Base-by-base conservation (phyloP, 2,888 invertebrate species). In the Drosophila hamatofila region DNA sequence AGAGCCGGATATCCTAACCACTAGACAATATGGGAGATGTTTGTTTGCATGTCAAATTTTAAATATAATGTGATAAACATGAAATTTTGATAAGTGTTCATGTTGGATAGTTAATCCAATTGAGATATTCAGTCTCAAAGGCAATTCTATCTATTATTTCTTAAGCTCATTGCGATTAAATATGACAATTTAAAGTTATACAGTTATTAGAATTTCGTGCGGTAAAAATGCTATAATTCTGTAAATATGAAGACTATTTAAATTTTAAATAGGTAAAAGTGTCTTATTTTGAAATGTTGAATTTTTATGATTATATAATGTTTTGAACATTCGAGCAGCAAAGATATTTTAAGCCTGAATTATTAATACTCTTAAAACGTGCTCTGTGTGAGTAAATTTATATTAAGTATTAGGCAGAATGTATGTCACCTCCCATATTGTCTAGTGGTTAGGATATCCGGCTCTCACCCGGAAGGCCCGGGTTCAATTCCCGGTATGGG, bases 401-500 rank as follows among this genome's bases (percentile, higher is more conserved):
- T 23, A 2, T n/a, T 2, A 1, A 3, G 3, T 1, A n/a, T 41
- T 64, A 49, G 33, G 4, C 37, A 5, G 0, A 0, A 0, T 0
- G 0, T 0, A 1, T 4, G 0, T 0, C 49, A 66, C 25, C 30
- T 92, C 91, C 91, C 91, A 91, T 92, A 92, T 91, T 90, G 91
- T 92, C 92, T 92, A 92, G 92, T 91, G 91, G 91, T 86, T 92
- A 91, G 91, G 92, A 92, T 91, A 91, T 90, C 91, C 91, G 91
- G 91, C 90, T 92, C 90, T 92, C 92, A 92, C 92, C 92, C 91
- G 90, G 91, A 89, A 92, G 92, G 95, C 96, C 95, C 96, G 95
- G 96, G 96, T 96, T 96, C 96, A 96, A 96, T 96, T 96, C 95
- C 96, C 96, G 96, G 96, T 96, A 96, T 96, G 96, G 96, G 96